These are phyloP conservation scores for Abscondita cerata DNA, from an alignment of 2,888 invertebrate species.

Conservation along the genomic window DNA sequence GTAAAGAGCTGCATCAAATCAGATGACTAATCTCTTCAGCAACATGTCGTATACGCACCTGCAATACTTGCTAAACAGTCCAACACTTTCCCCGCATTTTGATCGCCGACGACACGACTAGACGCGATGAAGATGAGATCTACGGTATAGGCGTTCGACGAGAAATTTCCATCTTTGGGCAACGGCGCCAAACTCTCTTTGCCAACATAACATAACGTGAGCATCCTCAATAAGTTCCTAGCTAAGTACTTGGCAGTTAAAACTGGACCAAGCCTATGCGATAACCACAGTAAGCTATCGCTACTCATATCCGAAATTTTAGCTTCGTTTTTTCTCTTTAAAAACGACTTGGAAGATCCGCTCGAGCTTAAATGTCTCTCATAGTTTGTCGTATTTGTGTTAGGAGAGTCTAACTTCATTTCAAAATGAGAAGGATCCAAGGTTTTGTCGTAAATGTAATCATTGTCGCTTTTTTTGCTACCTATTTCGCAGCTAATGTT, in stretches of 20 bases:
- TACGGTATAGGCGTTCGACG: conserved; percentile 51
- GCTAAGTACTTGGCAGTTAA: conserved; percentile 90
- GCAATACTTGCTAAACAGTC: conserved; percentile 90
- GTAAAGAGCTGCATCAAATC: conserved; percentile 66
- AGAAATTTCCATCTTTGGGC: conserved; percentile 52
- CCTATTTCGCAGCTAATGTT: conserved; percentile 70
- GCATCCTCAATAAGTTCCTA: conserved; percentile 89
- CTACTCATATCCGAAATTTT: conserved; percentile 87
- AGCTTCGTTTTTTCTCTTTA: conserved; percentile 44
- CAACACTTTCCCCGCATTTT: conserved; percentile 84
- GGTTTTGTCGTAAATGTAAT: conserved; percentile 43
- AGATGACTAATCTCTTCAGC: not conserved
- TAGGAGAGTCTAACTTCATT: conserved; percentile 25
- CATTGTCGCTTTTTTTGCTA: conserved; percentile 64
- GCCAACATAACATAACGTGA: conserved; percentile 91
- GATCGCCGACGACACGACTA: conserved; percentile 77
- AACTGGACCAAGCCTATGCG: conserved; percentile 93
- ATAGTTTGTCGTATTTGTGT: conserved; percentile 8
- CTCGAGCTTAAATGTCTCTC: conserved; percentile 32
- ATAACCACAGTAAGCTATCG: conserved; percentile 89
- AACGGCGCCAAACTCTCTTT: conserved; percentile 73
- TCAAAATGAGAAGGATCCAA: conserved; percentile 33
- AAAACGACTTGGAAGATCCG: conserved; percentile 13
- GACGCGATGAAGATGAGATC: conserved; percentile 71
- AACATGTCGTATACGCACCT: conserved; percentile 61